A percentile compares a stretch with the other conserved stretches of the same genome.
These are phyloP conservation scores for Copsychus sechellarum DNA, from an alignment of 2,113 vertebrate species.

Conservation along the genomic window DNA sequence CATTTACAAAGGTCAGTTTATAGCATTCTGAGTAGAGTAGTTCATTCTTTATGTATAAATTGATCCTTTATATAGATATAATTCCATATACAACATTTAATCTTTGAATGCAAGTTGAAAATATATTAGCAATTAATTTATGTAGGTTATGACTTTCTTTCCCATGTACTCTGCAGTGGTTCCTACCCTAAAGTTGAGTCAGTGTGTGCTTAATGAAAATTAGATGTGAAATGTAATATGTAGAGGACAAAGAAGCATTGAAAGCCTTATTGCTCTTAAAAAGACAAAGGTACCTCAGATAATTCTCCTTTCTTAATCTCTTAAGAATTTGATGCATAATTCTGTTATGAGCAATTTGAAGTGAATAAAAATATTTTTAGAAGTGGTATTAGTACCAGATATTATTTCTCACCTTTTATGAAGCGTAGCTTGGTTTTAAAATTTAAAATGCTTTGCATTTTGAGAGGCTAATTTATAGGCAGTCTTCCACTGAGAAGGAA, in stretches of 20 bases:
- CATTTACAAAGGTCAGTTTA: not conserved
- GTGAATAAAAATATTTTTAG: not conserved
- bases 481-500: not conserved
- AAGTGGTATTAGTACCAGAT: not conserved
- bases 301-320: conserved; percentile 19
- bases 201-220: conserved; percentile 38
- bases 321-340: not conserved
- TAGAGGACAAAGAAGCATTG: conserved; percentile 42
- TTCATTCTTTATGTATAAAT: conserved; percentile 35
- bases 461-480: conserved; percentile 14
- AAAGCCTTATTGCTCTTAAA: conserved; percentile 24
- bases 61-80: conserved; percentile 23
- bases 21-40: not conserved
- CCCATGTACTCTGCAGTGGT: not conserved
- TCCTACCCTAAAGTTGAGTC: conserved; percentile 3
- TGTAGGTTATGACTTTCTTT: not conserved
- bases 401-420: not conserved
- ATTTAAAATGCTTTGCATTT: not conserved
- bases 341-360: not conserved
- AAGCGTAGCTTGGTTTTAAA: not conserved
- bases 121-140: conserved; percentile 12
- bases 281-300: conserved; percentile 31
- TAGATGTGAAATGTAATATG: conserved; percentile 58
- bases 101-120: not conserved
- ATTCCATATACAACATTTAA: conserved; percentile 21